These are phyloP conservation scores for Seira ritae DNA, from an alignment of 2,888 invertebrate species.

Conservation along the genomic window DNA sequence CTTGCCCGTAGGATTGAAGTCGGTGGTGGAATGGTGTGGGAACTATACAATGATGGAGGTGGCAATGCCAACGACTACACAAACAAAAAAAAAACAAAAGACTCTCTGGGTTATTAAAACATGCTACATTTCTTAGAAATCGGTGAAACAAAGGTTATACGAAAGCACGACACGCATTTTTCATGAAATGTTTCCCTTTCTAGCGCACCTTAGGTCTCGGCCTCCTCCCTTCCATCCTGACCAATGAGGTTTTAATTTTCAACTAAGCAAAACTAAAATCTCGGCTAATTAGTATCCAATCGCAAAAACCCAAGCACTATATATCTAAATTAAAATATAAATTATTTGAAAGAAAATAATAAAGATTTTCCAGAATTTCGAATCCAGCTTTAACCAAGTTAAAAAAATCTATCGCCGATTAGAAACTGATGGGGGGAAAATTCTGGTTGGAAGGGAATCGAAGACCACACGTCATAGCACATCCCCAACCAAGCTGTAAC, in stretches of 20 bases:
- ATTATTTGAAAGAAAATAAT: too few species aligned
- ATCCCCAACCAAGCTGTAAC: conserved; percentile 51
- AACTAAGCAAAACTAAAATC: background rate
- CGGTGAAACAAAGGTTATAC: too few species aligned
- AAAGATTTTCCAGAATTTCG: background rate
- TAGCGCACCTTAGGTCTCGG: conserved; percentile 64
- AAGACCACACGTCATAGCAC: conserved; percentile 33
- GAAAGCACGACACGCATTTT: background rate
- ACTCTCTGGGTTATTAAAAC: background rate
- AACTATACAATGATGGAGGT: conserved; percentile 56
- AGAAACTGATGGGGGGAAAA: too few species aligned
- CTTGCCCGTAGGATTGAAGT: conserved; percentile 67
- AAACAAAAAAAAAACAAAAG: conserved; percentile 28
- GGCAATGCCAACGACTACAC: conserved; percentile 72
- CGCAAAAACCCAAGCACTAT: too few species aligned
- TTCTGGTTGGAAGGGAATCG: conserved; percentile 31
- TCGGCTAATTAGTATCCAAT: too few species aligned
- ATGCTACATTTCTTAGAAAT: background rate
- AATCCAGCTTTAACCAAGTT: background rate
- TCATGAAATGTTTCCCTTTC: background rate
- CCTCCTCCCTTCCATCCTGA: conserved; percentile 63
- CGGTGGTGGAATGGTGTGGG: conserved; percentile 56
- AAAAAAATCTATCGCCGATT: background rate
- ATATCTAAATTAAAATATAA: too few species aligned
- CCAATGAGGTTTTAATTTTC: background rate